phyloP scores from a whole-genome alignment of 2,113 vertebrate species.

The Oncorhynchus tshawytscha region DNA sequence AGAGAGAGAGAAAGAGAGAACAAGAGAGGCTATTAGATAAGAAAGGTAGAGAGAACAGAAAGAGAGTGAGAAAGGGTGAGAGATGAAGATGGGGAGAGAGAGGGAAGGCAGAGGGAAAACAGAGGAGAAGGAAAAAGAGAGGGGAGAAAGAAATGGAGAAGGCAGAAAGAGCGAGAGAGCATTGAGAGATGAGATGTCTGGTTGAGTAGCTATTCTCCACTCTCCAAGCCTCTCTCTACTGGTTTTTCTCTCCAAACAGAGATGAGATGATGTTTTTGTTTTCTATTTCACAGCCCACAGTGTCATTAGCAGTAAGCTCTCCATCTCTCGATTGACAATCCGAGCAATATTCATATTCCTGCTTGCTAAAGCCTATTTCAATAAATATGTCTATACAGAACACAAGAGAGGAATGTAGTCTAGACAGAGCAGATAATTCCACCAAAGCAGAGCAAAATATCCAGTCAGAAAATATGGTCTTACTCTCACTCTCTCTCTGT shows the following conservation, averaged over 20 bases:
- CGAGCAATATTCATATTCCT: no score
- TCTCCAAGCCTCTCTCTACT: neutral
- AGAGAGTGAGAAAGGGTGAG: conserved; percentile 14
- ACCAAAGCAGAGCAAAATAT: no score
- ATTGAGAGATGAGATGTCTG: neutral
- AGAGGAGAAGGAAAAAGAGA: neutral
- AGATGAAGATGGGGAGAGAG: conserved; percentile 3
- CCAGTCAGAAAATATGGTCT: neutral
- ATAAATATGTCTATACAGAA: no score
- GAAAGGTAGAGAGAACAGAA: neutral
- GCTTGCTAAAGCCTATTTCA: neutral
- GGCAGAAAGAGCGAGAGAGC: neutral
- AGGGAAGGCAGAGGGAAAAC: neutral
- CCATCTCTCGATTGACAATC: no score
- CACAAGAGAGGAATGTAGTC: no score
- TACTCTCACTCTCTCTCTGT: neutral
- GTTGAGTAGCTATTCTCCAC: conserved; percentile 4
- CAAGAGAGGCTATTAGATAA: neutral
- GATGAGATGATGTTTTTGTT: neutral
- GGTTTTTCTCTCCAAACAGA: neutral
- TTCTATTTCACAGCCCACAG: neutral
- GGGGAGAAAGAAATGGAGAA: conserved; percentile 1
- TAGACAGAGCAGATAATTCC: no score
- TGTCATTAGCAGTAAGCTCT: neutral
- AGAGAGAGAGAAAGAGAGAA: neutral